phyloP scores from a whole-genome alignment of 1,140 invertebrate species.

The Eupristina koningsbergeri region DNA sequence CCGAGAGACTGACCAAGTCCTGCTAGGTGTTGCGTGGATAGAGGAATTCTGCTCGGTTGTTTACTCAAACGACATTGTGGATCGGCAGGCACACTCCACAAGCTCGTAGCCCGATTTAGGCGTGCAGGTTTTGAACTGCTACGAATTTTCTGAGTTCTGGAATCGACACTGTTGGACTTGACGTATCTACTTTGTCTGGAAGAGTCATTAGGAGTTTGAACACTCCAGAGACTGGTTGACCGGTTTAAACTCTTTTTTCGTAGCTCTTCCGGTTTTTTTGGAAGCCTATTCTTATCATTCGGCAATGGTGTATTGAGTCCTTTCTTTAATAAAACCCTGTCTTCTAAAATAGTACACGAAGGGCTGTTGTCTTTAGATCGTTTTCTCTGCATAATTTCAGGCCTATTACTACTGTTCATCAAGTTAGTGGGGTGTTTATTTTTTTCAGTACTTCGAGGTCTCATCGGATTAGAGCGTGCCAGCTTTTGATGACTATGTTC shows the following conservation, averaged over 20 bases:
- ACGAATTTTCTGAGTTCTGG: neutral
- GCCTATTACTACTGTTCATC: neutral
- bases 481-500: conserved; percentile 12
- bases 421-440: neutral
- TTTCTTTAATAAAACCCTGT: conserved; percentile 67
- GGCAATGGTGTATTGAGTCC: conserved; percentile 57
- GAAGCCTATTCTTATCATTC: conserved; percentile 51
- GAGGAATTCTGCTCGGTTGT: conserved; percentile 68
- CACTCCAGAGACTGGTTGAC: conserved; percentile 64
- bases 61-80: conserved; percentile 50
- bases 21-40: conserved; percentile 58
- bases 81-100: conserved; percentile 65
- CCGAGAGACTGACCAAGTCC: conserved; percentile 65
- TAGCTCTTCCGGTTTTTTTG: conserved; percentile 60
- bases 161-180: neutral
- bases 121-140: conserved; percentile 20
- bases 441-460: neutral
- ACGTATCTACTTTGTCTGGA: neutral
- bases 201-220: conserved; percentile 47
- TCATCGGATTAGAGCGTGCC: neutral
- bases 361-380: conserved; percentile 43
- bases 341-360: conserved; percentile 69
- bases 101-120: conserved; percentile 65
- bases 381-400: conserved; percentile 39
- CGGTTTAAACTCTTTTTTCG: conserved; percentile 61